Evolutionary conservation across 1,140 invertebrate species (phyloP).

Genomic region (Zaprionus africanus): DNA sequence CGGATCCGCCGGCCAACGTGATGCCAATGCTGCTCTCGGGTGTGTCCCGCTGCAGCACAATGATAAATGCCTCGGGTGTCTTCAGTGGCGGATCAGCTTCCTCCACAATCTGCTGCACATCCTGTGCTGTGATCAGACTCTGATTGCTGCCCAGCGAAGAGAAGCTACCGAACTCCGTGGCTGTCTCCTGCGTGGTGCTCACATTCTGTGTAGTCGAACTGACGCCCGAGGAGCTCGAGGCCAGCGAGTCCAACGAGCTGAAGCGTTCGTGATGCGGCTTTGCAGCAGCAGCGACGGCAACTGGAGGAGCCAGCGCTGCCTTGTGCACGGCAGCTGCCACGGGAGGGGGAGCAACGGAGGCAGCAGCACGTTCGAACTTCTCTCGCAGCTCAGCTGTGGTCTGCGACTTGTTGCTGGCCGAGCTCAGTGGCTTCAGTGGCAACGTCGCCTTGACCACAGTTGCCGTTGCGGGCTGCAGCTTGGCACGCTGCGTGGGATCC

Average conservation of each 20-base stretch:
- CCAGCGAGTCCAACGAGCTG: conserved; percentile 81
- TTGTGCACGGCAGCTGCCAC: conserved; percentile 48
- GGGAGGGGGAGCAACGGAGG: conserved; percentile 29
- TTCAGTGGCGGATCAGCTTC: conserved; percentile 83
- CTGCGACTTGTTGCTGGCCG: conserved; percentile 44
- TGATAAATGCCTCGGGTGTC: conserved; percentile 82
- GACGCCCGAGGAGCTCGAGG: conserved; percentile 82
- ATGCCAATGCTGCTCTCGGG: conserved; percentile 92
- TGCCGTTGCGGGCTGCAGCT: no score
- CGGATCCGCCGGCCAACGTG: conserved; percentile 93
- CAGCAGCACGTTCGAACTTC: conserved; percentile 74
- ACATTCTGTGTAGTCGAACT: conserved; percentile 80
- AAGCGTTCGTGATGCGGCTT: conserved; percentile 81
- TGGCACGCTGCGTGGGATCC: conserved; percentile 65
- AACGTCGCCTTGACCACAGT: neutral
- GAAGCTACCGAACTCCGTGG: conserved; percentile 82
- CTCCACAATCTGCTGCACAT: conserved; percentile 83
- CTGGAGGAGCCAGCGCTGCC: conserved; percentile 9
- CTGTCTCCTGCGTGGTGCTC: conserved; percentile 79
- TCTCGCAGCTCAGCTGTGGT: conserved; percentile 78
- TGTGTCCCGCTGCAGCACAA: conserved; percentile 83
- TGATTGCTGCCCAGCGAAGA: conserved; percentile 84
- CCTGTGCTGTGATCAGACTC: conserved; percentile 83
- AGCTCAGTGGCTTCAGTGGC: conserved; percentile 3
- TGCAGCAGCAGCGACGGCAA: conserved; percentile 1